phyloP scores from a whole-genome alignment of 2,888 invertebrate species.

The Temnothorax ravouxi region DNA sequence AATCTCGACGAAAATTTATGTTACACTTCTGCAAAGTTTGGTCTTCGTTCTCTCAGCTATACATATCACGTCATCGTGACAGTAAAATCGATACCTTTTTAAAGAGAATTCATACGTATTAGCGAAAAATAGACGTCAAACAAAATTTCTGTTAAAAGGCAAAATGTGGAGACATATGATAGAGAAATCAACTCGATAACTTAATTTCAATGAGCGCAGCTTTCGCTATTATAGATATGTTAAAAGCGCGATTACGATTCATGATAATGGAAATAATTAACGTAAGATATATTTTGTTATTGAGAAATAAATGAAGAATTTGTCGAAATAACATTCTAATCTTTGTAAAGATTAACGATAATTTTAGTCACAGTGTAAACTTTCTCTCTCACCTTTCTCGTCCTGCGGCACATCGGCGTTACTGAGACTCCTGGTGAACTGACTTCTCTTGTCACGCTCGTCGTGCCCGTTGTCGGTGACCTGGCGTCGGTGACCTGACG shows the following conservation, averaged over 20 bases:
- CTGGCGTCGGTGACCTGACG: constrained; percentile 76
- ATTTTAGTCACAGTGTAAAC: neutral
- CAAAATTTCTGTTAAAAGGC: neutral
- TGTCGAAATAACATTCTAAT: neutral
- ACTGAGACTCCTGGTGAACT: constrained; percentile 93
- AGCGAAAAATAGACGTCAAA: constrained; percentile 18
- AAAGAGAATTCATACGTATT: neutral
- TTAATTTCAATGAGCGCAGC: neutral
- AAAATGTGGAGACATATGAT: neutral
- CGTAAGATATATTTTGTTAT: neutral
- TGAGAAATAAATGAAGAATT: neutral
- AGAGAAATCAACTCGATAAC: neutral
- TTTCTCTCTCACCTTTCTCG: constrained; percentile 91
- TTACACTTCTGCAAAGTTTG: constrained; percentile 13
- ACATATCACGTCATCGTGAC: constrained; percentile 25
- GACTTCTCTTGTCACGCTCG: constrained; percentile 88
- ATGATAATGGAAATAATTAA: neutral
- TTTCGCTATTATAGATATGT: neutral
- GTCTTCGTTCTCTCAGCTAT: constrained; percentile 23
- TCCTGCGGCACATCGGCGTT: constrained; percentile 94
- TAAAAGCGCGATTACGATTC: neutral
- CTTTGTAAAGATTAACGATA: neutral
- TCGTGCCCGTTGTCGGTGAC: constrained; percentile 80
- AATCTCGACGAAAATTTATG: constrained; percentile 44
- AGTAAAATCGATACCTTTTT: constrained; percentile 34